Percentiles rank a stretch among this genome's conserved stretches.
phyloP scores from a whole-genome alignment of 2,888 invertebrate species.

The Lasioglossum oenotherae region DNA sequence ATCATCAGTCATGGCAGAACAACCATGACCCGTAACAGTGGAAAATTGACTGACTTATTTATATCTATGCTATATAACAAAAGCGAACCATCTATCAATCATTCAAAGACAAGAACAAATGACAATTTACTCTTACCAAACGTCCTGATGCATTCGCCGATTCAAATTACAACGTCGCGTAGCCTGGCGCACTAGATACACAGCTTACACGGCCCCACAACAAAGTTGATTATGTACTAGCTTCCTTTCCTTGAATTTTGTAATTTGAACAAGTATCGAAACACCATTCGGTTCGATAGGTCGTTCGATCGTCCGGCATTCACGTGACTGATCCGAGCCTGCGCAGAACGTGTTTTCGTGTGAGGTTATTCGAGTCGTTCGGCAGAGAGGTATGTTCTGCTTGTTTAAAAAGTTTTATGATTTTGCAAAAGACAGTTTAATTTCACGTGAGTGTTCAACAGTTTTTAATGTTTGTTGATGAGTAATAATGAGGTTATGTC shows the following conservation, averaged over 20 bases:
- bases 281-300: conserved; percentile 40
- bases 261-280: conserved; percentile 19
- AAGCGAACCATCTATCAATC: conserved; percentile 23
- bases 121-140: not conserved
- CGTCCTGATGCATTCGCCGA: not conserved
- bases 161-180: not conserved
- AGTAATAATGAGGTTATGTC: not conserved
- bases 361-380: conserved; percentile 11
- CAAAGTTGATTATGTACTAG: not conserved
- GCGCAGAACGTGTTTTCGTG: conserved; percentile 37
- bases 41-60: conserved; percentile 30
- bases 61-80: conserved; percentile 45
- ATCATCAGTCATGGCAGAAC: conserved; percentile 41
- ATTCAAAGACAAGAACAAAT: not conserved
- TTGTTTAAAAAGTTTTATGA: not conserved
- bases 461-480: too few relatives aligned
- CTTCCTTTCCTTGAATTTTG: not conserved
- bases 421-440: not conserved
- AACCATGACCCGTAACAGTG: not conserved
- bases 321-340: conserved; percentile 36
- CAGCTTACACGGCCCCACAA: not conserved
- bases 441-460: not conserved
- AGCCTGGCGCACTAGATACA: not conserved
- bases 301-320: not conserved
- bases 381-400: conserved; percentile 51